Evolutionary conservation across 2,888 invertebrate genomes (phyloP).

Genomic region (Salpingus planirostris): DNA sequence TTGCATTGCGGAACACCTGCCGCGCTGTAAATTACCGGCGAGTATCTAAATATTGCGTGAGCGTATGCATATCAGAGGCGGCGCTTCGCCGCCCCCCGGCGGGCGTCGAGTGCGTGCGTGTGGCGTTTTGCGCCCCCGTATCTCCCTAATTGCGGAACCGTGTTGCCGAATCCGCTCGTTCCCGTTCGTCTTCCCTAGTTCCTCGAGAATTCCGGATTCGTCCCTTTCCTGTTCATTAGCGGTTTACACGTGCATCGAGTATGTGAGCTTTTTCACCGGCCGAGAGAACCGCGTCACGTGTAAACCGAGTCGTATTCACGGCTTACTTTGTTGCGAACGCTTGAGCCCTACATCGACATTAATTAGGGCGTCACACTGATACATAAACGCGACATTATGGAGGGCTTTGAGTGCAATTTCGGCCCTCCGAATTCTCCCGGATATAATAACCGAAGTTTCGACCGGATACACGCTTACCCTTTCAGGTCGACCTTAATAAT

Average conservation of each 20-base stretch:
- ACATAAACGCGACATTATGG: not conserved
- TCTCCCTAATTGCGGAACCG: constrained; percentile 18
- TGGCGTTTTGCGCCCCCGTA: constrained; percentile 10
- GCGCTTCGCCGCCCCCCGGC: constrained; percentile 10
- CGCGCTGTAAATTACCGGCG: constrained; percentile 34
- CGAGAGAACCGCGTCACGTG: too few species aligned
- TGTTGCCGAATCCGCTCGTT: constrained; percentile 16
- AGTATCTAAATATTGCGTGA: constrained; percentile 38
- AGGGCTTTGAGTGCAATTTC: not conserved
- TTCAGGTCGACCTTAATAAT: constrained; percentile 1
- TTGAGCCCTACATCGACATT: constrained; percentile 1
- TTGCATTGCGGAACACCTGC: constrained; percentile 33
- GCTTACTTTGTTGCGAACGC: not conserved
- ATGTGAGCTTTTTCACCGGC: too few species aligned
- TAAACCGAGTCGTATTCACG: too few species aligned
- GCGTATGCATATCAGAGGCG: constrained; percentile 18
- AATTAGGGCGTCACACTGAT: not conserved
- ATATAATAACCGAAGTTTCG: not conserved
- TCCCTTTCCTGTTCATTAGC: too few species aligned
- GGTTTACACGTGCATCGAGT: too few species aligned
- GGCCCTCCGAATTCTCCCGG: not conserved
- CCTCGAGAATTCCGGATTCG: too few species aligned
- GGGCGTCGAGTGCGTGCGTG: constrained; percentile 12
- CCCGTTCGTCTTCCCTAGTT: too few species aligned
- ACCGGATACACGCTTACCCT: not conserved